Conservation (phyloP, 2,113 vertebrate species). For the Onychostruthus taczanowskii region DNA sequence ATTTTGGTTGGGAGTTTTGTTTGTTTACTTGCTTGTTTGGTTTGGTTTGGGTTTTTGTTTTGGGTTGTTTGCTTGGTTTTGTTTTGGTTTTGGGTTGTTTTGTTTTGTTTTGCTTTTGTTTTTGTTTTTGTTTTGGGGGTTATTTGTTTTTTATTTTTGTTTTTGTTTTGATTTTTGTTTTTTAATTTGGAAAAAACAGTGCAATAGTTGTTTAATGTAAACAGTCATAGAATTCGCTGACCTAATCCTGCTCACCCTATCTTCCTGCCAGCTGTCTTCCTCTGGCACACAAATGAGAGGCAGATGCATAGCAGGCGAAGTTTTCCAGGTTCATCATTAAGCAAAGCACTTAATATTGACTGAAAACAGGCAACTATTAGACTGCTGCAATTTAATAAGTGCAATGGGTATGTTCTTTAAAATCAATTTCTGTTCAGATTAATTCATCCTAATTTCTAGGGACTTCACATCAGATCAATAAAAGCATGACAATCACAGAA, state of each 20-base stretch:
- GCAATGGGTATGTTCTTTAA: background rate
- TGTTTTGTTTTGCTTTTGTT: too few relatives aligned
- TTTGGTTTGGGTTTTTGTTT: background rate
- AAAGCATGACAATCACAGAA: background rate
- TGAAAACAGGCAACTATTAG: constrained; percentile 17
- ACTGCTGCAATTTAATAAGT: background rate
- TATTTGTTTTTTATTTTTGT: background rate
- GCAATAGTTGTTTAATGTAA: background rate
- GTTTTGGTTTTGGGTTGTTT: too few relatives aligned
- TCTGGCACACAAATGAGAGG: background rate
- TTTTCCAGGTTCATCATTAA: constrained; percentile 44
- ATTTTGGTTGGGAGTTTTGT: background rate
- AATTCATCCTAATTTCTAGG: background rate
- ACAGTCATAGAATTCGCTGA: background rate
- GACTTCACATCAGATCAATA: background rate
- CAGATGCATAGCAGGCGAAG: background rate
- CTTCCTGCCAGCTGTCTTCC: background rate
- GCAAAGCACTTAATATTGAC: constrained; percentile 47
- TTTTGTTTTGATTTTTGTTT: background rate
- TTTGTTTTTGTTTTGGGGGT: background rate
- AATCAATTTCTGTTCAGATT: background rate
- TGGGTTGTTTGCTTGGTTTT: too few relatives aligned
- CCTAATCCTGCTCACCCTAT: background rate
- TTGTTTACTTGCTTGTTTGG: background rate
- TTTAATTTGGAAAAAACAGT: background rate